Evolutionary conservation across 2,797 vertebrate genomes (phyloP).

Genomic region (Synaphobranchus kaupii): DNA sequence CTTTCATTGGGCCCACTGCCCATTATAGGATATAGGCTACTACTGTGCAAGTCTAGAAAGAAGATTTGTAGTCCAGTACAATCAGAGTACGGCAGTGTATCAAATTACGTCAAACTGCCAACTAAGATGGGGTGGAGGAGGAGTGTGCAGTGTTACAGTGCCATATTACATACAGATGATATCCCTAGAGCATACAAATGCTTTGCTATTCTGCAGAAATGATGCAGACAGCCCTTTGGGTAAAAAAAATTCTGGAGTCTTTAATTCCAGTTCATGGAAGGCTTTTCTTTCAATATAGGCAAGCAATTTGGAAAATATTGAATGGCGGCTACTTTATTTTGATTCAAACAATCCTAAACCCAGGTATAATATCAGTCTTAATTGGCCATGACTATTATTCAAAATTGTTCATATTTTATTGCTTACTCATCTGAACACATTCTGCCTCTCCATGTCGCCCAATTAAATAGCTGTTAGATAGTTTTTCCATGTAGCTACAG

Average conservation of each 20-base stretch:
- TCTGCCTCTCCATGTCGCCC: background rate
- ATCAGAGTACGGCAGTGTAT: too few relatives aligned
- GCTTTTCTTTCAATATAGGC: constrained; percentile 13
- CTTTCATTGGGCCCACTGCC: too few relatives aligned
- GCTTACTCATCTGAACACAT: constrained; percentile 1
- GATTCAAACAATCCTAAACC: too few relatives aligned
- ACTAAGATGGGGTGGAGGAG: too few relatives aligned
- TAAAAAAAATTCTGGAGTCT: background rate
- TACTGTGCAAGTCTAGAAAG: too few relatives aligned
- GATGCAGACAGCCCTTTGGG: constrained; percentile 1
- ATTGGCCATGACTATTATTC: background rate
- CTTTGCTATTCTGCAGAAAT: constrained; percentile 1
- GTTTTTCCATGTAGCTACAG: background rate
- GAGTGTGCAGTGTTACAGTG: too few relatives aligned
- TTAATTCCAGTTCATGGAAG: constrained; percentile 18
- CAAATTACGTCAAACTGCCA: too few relatives aligned
- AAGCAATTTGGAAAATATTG: constrained; percentile 9
- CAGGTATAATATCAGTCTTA: background rate
- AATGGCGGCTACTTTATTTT: background rate
- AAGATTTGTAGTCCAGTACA: too few relatives aligned
- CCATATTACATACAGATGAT: too few relatives aligned
- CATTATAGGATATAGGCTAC: too few relatives aligned
- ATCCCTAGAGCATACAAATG: background rate
- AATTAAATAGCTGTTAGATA: background rate
- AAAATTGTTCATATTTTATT: background rate